phyloP scores from a whole-genome alignment of 2,113 vertebrate genomes.

The Accipiter virgatus region DNA sequence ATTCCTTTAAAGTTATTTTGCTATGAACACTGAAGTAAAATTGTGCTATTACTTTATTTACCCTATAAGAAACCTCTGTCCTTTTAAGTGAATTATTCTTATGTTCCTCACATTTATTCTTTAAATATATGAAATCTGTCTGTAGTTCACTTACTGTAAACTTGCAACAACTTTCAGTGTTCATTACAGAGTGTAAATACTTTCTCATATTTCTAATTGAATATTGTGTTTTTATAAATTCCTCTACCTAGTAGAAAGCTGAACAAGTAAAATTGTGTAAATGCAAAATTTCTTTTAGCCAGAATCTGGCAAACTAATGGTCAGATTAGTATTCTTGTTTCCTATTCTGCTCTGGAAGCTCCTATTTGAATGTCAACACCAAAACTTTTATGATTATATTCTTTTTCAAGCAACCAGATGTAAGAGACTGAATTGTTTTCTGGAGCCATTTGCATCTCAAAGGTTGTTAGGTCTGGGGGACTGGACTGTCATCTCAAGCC shows the following conservation, averaged over 20 bases:
- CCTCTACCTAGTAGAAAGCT: background rate
- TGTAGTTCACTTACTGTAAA: background rate
- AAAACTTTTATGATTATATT: background rate
- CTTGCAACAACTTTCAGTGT: background rate
- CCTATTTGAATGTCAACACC: background rate
- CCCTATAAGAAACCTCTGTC: background rate
- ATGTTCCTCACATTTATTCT: background rate
- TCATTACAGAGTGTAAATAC: background rate
- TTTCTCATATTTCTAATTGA: background rate
- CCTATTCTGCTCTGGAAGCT: background rate
- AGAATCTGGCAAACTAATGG: background rate
- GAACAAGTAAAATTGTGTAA: background rate
- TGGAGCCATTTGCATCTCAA: too few relatives aligned
- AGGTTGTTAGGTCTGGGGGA: too few relatives aligned
- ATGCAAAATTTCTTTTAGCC: background rate
- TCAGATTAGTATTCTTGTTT: background rate
- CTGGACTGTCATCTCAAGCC: too few relatives aligned
- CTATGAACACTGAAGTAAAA: background rate
- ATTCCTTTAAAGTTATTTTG: background rate
- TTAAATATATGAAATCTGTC: background rate
- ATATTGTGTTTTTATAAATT: background rate
- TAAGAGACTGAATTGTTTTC: too few relatives aligned
- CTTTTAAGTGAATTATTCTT: background rate
- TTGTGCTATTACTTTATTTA: background rate
- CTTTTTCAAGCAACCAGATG: background rate